Evolutionary conservation across 2,888 invertebrate genomes (phyloP).

Genomic region (Deilephila porcellus): DNA sequence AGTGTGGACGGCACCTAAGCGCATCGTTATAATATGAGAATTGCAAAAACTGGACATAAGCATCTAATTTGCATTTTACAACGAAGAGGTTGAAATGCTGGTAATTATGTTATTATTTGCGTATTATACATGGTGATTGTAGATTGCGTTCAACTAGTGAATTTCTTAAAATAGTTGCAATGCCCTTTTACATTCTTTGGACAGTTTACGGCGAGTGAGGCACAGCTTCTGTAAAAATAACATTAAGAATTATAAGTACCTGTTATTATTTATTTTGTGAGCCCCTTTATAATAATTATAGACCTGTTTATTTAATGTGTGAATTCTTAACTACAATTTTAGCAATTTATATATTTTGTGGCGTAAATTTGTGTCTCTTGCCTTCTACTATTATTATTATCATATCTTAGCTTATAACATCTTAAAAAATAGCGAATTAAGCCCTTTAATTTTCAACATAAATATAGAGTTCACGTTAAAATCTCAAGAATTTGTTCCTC

Average conservation of each 20-base stretch:
- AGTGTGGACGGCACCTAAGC: conserved; percentile 22
- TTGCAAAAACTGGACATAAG: conserved; percentile 26
- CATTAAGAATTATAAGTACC: not conserved
- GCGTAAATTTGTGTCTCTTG: too few relatives aligned
- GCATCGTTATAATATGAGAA: conserved; percentile 15
- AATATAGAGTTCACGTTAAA: too few relatives aligned
- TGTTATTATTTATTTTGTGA: not conserved
- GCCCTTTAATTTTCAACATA: too few relatives aligned
- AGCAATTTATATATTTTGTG: too few relatives aligned
- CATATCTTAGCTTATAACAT: too few relatives aligned
- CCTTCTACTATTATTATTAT: too few relatives aligned
- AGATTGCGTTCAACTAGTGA: conserved; percentile 25
- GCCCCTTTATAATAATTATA: too few relatives aligned
- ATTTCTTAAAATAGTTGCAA: not conserved
- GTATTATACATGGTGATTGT: conserved; percentile 32
- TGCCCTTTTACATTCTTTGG: not conserved
- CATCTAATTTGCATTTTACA: conserved; percentile 54
- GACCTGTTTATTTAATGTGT: too few relatives aligned
- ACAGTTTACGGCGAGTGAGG: not conserved
- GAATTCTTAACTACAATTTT: too few relatives aligned
- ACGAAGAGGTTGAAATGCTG: conserved; percentile 40
- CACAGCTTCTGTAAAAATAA: not conserved
- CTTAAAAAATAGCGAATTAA: too few relatives aligned
- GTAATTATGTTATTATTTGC: conserved; percentile 60
- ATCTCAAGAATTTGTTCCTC: too few relatives aligned